Conservation (phyloP, 2,797 vertebrate species). For the Phoxinus dragarum region DNA sequence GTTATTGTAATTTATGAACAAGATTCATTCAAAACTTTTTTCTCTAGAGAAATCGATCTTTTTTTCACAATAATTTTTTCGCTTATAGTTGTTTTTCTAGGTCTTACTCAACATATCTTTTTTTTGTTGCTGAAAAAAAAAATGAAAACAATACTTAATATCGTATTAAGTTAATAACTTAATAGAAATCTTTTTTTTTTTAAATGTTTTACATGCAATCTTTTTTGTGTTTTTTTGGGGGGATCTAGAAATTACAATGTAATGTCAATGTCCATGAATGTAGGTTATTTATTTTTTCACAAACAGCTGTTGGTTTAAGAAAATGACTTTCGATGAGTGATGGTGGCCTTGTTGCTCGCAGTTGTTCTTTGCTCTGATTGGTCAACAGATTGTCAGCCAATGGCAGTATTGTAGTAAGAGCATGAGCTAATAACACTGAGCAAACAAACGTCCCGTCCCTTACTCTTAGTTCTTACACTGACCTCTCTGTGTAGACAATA, state of each 20-base stretch:
- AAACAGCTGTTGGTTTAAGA: constrained; percentile 7
- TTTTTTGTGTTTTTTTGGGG: neutral
- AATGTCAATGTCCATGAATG: neutral
- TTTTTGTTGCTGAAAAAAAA: neutral
- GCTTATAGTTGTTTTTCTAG: too few relatives aligned
- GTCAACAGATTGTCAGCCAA: neutral
- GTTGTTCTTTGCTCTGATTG: constrained; percentile 7
- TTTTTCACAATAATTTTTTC: too few relatives aligned
- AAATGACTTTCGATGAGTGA: neutral
- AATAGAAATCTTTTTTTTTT: neutral
- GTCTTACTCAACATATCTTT: neutral
- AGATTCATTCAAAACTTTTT: neutral
- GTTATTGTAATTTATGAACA: too few relatives aligned
- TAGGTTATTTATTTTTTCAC: neutral
- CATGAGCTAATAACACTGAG: constrained; percentile 5
- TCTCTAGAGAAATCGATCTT: too few relatives aligned
- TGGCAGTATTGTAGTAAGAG: neutral
- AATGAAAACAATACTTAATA: neutral
- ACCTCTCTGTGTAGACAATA: neutral
- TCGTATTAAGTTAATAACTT: too few relatives aligned
- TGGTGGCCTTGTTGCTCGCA: neutral
- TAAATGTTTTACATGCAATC: neutral
- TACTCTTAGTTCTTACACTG: neutral
- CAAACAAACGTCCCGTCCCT: neutral
- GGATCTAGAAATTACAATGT: neutral